phyloP scores from a whole-genome alignment of 2,888 invertebrate species.

The Sthenelais limicola region DNA sequence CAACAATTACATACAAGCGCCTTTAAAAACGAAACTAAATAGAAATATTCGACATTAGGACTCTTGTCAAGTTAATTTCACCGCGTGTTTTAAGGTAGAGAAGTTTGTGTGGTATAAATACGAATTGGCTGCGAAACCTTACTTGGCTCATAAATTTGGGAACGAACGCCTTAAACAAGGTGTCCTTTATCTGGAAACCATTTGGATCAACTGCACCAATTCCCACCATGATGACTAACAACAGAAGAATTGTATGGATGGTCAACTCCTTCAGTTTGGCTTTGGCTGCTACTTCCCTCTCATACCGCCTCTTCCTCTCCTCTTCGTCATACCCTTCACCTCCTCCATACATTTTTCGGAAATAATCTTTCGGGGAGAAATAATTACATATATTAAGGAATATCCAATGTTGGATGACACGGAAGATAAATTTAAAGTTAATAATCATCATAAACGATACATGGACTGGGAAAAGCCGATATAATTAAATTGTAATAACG shows the following conservation, averaged over 20 bases:
- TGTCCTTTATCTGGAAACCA: background rate
- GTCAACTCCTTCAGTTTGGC: background rate
- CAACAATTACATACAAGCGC: no score
- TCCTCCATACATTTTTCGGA: background rate
- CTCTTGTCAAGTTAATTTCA: no score
- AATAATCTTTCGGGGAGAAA: conserved; percentile 13
- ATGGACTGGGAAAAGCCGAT: no score
- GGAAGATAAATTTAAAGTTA: no score
- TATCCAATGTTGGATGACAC: no score
- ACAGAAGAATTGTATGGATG: background rate
- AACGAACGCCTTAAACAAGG: background rate
- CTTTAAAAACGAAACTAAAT: no score
- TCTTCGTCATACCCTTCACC: background rate
- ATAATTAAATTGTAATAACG: no score
- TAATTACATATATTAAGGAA: background rate
- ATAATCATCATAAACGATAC: no score
- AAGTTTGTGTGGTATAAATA: no score
- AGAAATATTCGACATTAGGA: no score
- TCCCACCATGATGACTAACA: background rate
- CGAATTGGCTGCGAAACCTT: no score
- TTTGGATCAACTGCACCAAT: conserved; percentile 19
- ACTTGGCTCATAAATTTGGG: background rate
- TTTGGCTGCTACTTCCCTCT: background rate
- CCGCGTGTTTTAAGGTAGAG: no score
- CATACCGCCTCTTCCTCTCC: background rate